phyloP scores from a whole-genome alignment of 1,140 invertebrate species.

The Neelides sp. region DNA sequence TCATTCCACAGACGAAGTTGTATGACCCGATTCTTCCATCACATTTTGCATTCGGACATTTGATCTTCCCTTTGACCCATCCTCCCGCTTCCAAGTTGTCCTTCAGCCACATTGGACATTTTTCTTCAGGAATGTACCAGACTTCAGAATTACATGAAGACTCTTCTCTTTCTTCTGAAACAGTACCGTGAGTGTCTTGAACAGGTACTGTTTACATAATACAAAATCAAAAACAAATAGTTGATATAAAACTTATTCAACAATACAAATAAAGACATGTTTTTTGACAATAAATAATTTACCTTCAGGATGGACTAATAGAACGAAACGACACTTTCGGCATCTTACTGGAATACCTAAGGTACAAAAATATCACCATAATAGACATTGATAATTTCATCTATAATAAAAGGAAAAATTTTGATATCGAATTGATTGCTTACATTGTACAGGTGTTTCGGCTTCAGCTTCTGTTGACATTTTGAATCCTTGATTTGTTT shows the following conservation, averaged over 20 bases:
- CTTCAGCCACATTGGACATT: constrained; percentile 17
- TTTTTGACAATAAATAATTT: not conserved
- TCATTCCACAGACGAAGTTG: constrained; percentile 47
- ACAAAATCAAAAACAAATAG: not conserved
- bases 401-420: too few relatives aligned
- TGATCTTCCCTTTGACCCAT: constrained; percentile 50
- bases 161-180: not conserved
- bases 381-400: too few relatives aligned
- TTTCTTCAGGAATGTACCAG: constrained; percentile 25
- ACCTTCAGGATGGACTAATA: constrained; percentile 2
- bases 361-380: too few relatives aligned
- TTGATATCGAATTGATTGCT: too few relatives aligned
- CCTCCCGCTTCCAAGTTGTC: constrained; percentile 32
- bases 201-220: not conserved
- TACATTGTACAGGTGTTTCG: too few relatives aligned
- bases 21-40: constrained; percentile 45
- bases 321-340: constrained; percentile 1
- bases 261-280: not conserved
- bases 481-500: too few relatives aligned
- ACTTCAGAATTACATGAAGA: constrained; percentile 16
- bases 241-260: not conserved
- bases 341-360: not conserved
- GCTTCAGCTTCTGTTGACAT: too few relatives aligned
- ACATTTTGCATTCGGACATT: constrained; percentile 47
- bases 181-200: constrained; percentile 6